Evolutionary conservation across 1,140 invertebrate species (phyloP), one percentile per base, ranked within the genome.

Genomic region (Trichonephila clavipes): DNA sequence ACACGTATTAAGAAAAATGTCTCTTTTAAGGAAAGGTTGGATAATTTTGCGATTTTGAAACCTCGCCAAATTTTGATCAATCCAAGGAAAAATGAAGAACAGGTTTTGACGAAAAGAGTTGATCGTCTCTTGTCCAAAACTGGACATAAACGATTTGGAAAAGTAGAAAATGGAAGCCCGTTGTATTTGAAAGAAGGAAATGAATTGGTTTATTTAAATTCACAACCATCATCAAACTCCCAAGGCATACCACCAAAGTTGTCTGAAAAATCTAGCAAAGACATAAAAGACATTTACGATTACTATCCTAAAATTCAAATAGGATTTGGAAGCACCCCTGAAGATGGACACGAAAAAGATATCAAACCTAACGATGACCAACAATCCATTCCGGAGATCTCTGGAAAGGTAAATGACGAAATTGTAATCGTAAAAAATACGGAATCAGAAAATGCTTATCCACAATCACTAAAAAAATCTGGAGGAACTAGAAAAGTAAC

Each of bases 401-500:
- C 34, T 18, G 34, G 34, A 16, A 18, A 77, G 18, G 6, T 7
- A 77, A 34, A 16, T 28, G 16, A 77, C 18, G 14, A 34, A 77
- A 14, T 18, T 28, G 44, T 21, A 16, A 51, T 59, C 12, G 66
- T 12, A n/a, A 66, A 10, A 24, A 69, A 10, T 12, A 12, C n/a
- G 12, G 24, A 69, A 14, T 59, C n/a, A 14, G 83, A 85, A 21
- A 28, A 34, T 0, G 28, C 14, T 40, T 2, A 40, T 12, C 72
- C 28, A 6, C 3, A 6, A 18, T 2, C 28, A 19, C 16, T 69
- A 6, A 88, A 44, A 10, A 21, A 62, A 7, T n/a, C 89, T 19
- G 85, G 24, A 82, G 92, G 40, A 8, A 88, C 58, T 18, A 24
- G 83, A 28, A 93, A 88, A 88, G 69, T 93, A 8, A 93, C 92